Conservation (phyloP, 2,113 vertebrate species). For the Origma solitaria region DNA sequence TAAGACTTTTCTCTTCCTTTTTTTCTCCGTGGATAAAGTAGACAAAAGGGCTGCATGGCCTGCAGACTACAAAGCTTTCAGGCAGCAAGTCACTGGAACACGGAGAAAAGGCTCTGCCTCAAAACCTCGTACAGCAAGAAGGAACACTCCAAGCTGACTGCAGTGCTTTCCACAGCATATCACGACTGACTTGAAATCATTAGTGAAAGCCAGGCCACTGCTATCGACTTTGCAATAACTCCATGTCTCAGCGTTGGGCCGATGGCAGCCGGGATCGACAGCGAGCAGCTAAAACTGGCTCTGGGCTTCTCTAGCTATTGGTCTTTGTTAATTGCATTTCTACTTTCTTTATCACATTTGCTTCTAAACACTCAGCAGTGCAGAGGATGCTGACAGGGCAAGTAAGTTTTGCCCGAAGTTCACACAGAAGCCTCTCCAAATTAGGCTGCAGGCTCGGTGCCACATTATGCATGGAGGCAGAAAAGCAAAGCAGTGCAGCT, state of each 20-base stretch:
- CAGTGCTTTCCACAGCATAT: neutral
- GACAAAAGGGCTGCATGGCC: neutral
- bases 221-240: constrained; percentile 47
- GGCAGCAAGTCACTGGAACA: neutral
- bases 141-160: neutral
- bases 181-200: neutral
- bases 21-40: neutral
- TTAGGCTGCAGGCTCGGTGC: neutral
- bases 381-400: constrained; percentile 33
- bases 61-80: neutral
- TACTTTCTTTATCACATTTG: constrained; percentile 46
- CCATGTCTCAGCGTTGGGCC: neutral
- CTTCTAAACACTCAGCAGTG: neutral
- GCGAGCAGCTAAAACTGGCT: neutral
- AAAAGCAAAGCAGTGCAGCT: neutral
- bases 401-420: constrained; percentile 21
- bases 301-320: constrained; percentile 16
- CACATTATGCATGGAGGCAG: fast-evolving
- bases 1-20: neutral
- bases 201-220: neutral
- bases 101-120: neutral
- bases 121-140: neutral
- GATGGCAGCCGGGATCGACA: constrained; percentile 9
- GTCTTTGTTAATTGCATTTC: constrained; percentile 58
- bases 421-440: neutral